Base-by-base conservation (phyloP, 2,113 vertebrate genomes). In the Pteronura brasiliensis region DNA sequence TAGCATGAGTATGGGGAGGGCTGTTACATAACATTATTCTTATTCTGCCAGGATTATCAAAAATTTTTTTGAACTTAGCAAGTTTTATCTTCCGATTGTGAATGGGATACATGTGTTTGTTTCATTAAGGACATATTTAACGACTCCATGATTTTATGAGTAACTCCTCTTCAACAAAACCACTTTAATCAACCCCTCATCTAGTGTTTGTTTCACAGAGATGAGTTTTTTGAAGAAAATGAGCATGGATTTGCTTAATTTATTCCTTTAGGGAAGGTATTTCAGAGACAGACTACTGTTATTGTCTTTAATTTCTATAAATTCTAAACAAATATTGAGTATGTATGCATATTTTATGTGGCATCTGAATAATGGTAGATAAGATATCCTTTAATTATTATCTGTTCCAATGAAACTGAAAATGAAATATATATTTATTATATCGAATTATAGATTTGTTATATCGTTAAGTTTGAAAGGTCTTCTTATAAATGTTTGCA, bases 391-490 rank as follows among this genome's bases (percentile, higher is more conserved):
- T 95, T 42, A 57, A 29, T 65, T 96, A 23, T 67, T 61, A 17
- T 23, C 47, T 84, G 81, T 97, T 98, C 21, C 44, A 94, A 18
- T 76, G 52, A 90, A 91, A 83, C 42, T 29, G 96, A 69, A 23
- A 12, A 88, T 95, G 61, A 49, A 44, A 88, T 94, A 77, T 65
- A n/a, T 39, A n/a, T 49, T 83, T 69, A 86, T 18, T 84, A 72
- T 55, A 52, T 91, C 76, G 93, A 88, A 92, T 72, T 20, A 93
- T 72, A 84, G 21, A 76, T 34, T 96, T 80, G 69, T 10, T 88
- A 69, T 44, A 52, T 91, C 63, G 39, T 95, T 97, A 63, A 96
- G 25, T 67, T 81, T 92, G 80, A 97, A 98, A 88, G 52, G 1
- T 88, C 52, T 83, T 91, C 57, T 94, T 79, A 6, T 85, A 71